Percentiles rank a stretch among this genome's conserved stretches.
Evolutionary conservation across 1,140 invertebrate genomes (phyloP).

Genomic region (Pseudomyrmex dendroicus): DNA sequence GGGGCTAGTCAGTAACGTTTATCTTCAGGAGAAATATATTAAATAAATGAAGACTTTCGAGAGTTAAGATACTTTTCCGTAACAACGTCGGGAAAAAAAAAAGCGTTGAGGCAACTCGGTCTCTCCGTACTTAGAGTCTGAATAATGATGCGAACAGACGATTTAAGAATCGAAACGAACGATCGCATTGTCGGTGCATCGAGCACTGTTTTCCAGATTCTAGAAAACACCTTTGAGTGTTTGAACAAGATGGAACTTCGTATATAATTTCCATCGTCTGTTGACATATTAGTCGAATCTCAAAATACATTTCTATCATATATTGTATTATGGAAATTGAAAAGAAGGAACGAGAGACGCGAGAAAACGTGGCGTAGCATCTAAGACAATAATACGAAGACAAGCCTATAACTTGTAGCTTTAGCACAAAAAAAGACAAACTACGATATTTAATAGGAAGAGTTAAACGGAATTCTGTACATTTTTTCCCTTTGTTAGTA

Average conservation of each 20-base stretch:
- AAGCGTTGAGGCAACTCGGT: conserved; percentile 33
- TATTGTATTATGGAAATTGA: neutral
- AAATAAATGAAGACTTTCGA: conserved; percentile 29
- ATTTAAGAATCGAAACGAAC: conserved; percentile 4
- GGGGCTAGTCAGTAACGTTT: conserved; percentile 57
- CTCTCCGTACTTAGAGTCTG: conserved; percentile 54
- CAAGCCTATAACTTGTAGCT: conserved; percentile 73
- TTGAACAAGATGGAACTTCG: conserved; percentile 1
- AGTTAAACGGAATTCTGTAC: conserved; percentile 58
- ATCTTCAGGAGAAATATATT: conserved; percentile 42
- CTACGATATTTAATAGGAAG: conserved; percentile 80
- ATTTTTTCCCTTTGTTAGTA: conserved; percentile 63
- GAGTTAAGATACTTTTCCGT: conserved; percentile 12
- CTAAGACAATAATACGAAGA: conserved; percentile 70
- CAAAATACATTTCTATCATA: conserved; percentile 5
- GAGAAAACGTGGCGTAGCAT: conserved; percentile 48
- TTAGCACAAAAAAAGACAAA: conserved; percentile 81
- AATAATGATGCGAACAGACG: neutral
- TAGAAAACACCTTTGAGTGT: neutral
- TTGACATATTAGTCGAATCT: conserved; percentile 39
- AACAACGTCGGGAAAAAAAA: conserved; percentile 48
- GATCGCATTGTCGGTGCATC: conserved; percentile 14
- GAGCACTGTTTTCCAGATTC: neutral
- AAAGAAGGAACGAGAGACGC: conserved; percentile 1
- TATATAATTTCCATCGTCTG: neutral